phyloP scores from a whole-genome alignment of 2,888 invertebrate genomes.

The Labia minor region DNA sequence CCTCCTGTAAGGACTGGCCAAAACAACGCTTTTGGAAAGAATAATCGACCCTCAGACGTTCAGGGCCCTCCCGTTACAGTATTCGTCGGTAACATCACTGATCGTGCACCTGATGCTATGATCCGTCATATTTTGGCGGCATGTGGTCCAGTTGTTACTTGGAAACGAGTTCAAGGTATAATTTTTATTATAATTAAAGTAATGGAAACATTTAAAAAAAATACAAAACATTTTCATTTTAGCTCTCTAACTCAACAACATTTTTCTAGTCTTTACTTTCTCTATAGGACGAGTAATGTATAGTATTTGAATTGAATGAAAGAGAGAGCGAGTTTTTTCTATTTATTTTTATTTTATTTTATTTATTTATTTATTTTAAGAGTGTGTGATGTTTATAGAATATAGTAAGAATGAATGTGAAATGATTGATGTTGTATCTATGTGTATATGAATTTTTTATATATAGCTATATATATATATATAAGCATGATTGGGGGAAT shows the following conservation, averaged over 20 bases:
- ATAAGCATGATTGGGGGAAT: too few relatives aligned
- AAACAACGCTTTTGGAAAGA: slow-evolving; percentile 35
- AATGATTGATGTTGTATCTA: background rate
- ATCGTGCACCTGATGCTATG: slow-evolving; percentile 89
- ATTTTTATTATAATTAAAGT: background rate
- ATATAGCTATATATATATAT: too few relatives aligned
- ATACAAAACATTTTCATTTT: background rate
- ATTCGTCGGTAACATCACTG: slow-evolving; percentile 94
- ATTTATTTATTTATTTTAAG: too few relatives aligned
- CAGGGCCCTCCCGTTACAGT: slow-evolving; percentile 86
- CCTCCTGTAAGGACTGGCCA: slow-evolving; percentile 33
- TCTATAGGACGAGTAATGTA: slow-evolving; percentile 13
- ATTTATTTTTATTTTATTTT: too few relatives aligned
- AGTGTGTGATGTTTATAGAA: too few relatives aligned
- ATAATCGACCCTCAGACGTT: slow-evolving; percentile 29
- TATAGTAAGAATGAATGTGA: background rate
- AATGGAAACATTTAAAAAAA: background rate
- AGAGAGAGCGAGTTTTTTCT: background rate
- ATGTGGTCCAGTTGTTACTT: slow-evolving; percentile 88
- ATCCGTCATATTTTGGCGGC: slow-evolving; percentile 82
- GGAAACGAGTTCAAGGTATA: slow-evolving; percentile 83
- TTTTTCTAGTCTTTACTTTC: slow-evolving; percentile 3
- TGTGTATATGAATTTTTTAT: background rate
- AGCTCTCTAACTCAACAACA: too few relatives aligned
- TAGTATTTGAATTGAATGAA: background rate